Evolutionary conservation across 2,888 invertebrate genomes (phyloP).

Genomic region (Megamerina dolium): DNA sequence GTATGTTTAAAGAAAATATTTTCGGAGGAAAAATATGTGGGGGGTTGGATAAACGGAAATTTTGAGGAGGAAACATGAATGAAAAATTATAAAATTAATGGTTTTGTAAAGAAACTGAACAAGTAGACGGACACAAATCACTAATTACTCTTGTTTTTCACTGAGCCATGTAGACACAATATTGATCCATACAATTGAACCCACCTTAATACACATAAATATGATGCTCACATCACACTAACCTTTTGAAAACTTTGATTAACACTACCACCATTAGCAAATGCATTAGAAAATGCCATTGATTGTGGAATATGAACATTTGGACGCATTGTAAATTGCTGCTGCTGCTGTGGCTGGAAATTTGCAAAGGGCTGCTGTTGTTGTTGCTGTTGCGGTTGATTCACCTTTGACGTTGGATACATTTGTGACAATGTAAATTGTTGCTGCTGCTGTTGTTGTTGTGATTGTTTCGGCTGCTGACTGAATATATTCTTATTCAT

Average conservation of each 20-base stretch:
- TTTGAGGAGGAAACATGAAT: too few species aligned
- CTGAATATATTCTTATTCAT: slow-evolving; percentile 1
- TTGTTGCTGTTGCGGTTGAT: slow-evolving; percentile 19
- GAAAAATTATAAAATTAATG: too few species aligned
- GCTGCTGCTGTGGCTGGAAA: slow-evolving; percentile 29
- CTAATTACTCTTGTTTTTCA: too few species aligned
- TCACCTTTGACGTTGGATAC: slow-evolving; percentile 16
- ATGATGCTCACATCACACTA: too few species aligned
- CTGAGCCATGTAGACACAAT: too few species aligned
- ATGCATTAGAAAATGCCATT: slow-evolving; percentile 18
- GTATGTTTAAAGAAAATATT: too few species aligned
- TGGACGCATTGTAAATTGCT: slow-evolving; percentile 33
- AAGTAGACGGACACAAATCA: too few species aligned
- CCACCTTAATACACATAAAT: too few species aligned
- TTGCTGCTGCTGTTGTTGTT: slow-evolving; percentile 22
- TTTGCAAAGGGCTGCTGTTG: slow-evolving; percentile 18
- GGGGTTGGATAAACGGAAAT: too few species aligned
- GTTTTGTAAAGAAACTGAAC: too few species aligned
- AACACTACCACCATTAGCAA: slow-evolving; percentile 32
- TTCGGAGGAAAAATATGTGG: too few species aligned
- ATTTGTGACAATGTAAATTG: slow-evolving; percentile 26
- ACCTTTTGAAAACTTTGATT: slow-evolving; percentile 46
- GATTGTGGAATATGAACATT: slow-evolving; percentile 24
- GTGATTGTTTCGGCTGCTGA: slow-evolving; percentile 18
- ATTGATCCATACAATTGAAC: too few species aligned